Conservation (phyloP, 2,113 vertebrate genomes). For the Loxodonta africana region DNA sequence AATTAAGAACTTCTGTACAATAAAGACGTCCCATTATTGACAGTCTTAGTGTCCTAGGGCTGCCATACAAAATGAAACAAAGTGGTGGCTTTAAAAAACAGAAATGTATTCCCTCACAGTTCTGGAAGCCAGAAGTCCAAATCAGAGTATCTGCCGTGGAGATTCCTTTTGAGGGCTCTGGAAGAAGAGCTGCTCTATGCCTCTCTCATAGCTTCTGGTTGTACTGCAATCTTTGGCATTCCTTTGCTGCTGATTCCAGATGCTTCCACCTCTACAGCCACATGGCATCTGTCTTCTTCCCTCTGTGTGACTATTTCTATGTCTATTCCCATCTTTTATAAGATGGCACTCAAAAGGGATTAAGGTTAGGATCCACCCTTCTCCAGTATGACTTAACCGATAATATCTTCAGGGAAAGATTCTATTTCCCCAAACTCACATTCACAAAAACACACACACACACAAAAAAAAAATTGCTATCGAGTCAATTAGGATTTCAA, state of each 20-base stretch:
- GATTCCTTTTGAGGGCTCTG: too few species aligned
- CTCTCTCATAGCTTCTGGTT: neutral
- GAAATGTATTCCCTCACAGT: neutral
- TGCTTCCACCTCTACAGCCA: neutral
- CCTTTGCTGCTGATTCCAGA: neutral
- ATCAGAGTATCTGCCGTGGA: neutral
- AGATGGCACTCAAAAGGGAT: neutral
- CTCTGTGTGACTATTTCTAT: neutral
- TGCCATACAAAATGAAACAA: neutral
- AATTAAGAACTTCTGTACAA: neutral
- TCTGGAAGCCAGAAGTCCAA: neutral
- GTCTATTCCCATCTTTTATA: neutral
- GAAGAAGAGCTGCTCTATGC: neutral
- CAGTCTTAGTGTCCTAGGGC: neutral
- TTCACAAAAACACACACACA: neutral
- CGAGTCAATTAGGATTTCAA: neutral
- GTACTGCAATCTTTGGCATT: neutral
- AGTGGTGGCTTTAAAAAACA: neutral
- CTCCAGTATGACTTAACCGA: neutral
- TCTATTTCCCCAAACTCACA: neutral
- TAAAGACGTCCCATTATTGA: fast-evolving
- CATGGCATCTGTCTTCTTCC: neutral
- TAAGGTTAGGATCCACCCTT: neutral
- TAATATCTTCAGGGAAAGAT: neutral
- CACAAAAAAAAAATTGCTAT: too few species aligned